Evolutionary conservation across 1,140 invertebrate genomes (phyloP).

Genomic region (Caerostris extrusa): DNA sequence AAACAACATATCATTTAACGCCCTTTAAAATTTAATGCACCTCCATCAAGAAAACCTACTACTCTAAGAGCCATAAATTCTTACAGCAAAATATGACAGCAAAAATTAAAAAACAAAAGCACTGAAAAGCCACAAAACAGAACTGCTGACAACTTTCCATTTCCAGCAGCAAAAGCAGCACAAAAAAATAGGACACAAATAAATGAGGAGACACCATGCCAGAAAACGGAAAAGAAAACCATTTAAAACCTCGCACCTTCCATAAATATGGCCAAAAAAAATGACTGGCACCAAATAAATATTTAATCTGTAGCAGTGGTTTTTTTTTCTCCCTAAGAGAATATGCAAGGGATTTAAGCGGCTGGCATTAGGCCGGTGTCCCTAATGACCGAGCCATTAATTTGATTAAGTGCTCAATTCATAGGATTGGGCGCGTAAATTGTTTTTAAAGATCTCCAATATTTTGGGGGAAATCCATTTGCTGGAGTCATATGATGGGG

Average conservation of each 20-base stretch:
- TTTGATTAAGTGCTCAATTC: conserved; percentile 70
- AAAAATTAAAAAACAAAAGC: background rate
- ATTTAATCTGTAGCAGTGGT: conserved; percentile 21
- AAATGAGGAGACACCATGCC: background rate
- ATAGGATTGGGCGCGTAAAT: conserved; percentile 28
- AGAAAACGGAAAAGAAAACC: background rate
- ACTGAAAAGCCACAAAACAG: background rate
- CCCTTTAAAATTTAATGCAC: background rate
- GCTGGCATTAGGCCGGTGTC: background rate
- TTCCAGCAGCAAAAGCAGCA: background rate
- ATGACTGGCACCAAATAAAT: conserved; percentile 44
- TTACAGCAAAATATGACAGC: background rate
- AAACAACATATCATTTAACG: too few species aligned
- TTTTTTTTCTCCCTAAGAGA: background rate
- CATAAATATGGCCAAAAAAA: background rate
- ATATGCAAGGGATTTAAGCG: conserved; percentile 4
- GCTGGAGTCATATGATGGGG: conserved; percentile 62
- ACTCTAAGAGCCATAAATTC: background rate
- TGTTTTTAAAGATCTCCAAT: conserved; percentile 73
- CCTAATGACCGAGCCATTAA: conserved; percentile 56
- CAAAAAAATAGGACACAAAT: background rate
- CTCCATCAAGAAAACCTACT: too few species aligned
- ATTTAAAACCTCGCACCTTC: background rate
- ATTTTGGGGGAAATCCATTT: conserved; percentile 56
- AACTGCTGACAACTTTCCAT: background rate